Conservation (phyloP, 2,888 invertebrate genomes). For the Eupithecia pulchellata region DNA sequence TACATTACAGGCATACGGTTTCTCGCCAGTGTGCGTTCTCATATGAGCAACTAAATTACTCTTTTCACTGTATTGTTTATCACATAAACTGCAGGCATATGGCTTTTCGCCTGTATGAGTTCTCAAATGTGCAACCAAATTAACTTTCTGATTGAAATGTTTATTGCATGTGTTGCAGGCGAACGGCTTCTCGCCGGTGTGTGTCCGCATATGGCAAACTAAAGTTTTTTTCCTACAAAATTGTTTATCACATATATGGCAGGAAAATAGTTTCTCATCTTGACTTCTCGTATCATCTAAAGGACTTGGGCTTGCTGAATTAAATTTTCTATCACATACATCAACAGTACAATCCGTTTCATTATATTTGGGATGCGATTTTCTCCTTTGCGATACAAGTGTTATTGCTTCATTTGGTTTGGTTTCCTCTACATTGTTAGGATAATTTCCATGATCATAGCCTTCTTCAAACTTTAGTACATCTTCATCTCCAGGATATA, state of each 20-base stretch:
- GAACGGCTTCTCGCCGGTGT: neutral
- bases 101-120: neutral
- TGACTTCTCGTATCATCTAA: neutral
- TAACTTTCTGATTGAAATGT: neutral
- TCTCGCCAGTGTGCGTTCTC: constrained; percentile 2
- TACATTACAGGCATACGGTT: neutral
- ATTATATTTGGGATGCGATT: neutral
- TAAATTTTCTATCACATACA: neutral
- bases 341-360: neutral
- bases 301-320: neutral
- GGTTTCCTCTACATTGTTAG: neutral
- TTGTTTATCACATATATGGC: constrained; percentile 3
- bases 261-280: neutral
- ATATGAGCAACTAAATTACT: neutral
- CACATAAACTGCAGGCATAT: constrained; percentile 1
- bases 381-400: neutral
- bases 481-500: neutral
- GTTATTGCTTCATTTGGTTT: neutral
- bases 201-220: neutral
- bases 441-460: neutral
- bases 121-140: neutral
- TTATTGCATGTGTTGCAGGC: neutral
- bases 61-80: neutral
- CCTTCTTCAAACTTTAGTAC: neutral
- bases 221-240: neutral